Base-by-base conservation (phyloP, 2,797 vertebrate species). In the Tokudaia tokunoshimensis region DNA sequence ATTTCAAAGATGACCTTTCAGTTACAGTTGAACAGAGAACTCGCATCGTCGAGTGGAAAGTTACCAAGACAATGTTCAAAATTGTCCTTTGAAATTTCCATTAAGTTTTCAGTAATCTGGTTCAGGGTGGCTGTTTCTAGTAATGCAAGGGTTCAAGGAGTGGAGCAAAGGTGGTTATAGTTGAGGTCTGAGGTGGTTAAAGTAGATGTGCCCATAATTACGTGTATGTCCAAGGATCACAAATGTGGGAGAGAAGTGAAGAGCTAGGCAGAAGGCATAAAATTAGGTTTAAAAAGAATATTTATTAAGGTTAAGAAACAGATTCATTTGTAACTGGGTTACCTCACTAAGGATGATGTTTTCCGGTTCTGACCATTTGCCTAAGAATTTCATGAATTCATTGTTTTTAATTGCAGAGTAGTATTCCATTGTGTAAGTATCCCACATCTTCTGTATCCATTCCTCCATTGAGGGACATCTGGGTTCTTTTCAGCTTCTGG, bases 231-330 rank as follows among this genome's bases (percentile, higher is more conserved):
- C 79, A 65, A 70, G 72, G 61, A 84, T 47, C 63, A 81, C 20
- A 24, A 57, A 63, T 31, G 11, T 91, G 19, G n/a, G 41, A 44
- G 31, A 75, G 41, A 96, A 44, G 74, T n/a, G 59, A 34, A 86
- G 20, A 7, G 41, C 22, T 26, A 24, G 20, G 20, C 26, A 63
- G n/a, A 93, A 52, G 11, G 44, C 12, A 75, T 79, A 89, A 63
- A 82, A 61, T 70, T 89, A 72, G 2, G 12, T 81, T 78, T 6
- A 61, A 92, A 88, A 26, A 7, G 26, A 80, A 52, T 67, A 50
- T 94, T 67, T 86, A 47, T 76, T 80, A 92, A 84, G 75, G 34
- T 91, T 83, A 72, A 95, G 31, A 76, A 87, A 90, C 59, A 26
- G 47, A 55, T 74, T 75, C 65, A 41, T 41, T 41, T 41, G 41